Base-by-base conservation (phyloP, 64 coral and sea anemone genomes). In the Dendrophyllia cribrosa region DNA sequence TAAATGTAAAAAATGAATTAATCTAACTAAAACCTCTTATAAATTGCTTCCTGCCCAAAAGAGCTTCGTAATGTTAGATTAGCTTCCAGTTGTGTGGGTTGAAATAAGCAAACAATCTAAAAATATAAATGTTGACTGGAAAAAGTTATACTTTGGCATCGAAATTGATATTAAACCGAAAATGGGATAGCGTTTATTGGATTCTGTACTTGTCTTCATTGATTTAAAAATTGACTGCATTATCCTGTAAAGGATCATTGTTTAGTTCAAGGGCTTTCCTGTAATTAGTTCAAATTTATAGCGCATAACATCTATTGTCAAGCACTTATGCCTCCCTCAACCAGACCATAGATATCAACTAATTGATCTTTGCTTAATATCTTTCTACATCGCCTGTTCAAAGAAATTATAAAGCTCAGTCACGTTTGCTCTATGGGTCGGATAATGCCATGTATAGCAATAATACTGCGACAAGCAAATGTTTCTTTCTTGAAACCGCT, bases 401-500 rank as follows among this genome's bases (percentile, higher is more conserved):
- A 69, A 69, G 17, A 69, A 69, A 69, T 69, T 24, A 25, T 24
- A 5, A 25, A 69, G 61, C 66, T n/a, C 25, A 72, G 70, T 16
- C 11, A 45, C 70, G 26, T 45, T 45, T 48, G 9, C 13, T 72
- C 43, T 24, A 6, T 22, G 66, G 62, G 15, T 4, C 61, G 19
- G 70, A 15, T 17, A 76, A 21, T 6, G 19, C 52, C 9, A 58
- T 78, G 76, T 58, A 15, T 14, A 12, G 4, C 12, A 12, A 80
- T 45, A 43, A 80, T 62, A 44, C 77, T 80, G 44, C 15, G 16
- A 59, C 17, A 17, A 9, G 1, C 16, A 45, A 24, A 68, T 84
- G 80, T 51, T 66, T 84, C 46, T 84, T 84, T 8, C 43, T 84
- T 12, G 78, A 82, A 20, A 63, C 59, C 14, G 20, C 34, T 1